Base-by-base conservation (phyloP, 1,140 invertebrate genomes). In the Antheraea mylitta region DNA sequence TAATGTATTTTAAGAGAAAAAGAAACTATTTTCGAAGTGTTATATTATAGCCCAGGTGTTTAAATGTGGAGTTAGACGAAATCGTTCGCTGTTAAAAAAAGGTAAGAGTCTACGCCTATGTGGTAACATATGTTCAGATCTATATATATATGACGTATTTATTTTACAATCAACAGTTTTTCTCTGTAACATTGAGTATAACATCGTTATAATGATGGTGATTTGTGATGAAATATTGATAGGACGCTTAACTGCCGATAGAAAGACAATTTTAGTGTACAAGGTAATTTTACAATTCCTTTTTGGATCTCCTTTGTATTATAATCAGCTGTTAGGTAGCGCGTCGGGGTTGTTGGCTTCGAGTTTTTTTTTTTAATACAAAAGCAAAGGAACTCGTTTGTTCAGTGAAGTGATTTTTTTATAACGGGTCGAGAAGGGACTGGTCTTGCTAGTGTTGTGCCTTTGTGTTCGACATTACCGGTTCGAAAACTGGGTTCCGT, bases 1-100 rank as follows among this genome's bases (percentile, higher is more conserved):
- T 89, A 90, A 91, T 91, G 89, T 86, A 89, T 91, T 86, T 87
- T 80, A 90, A 89, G 82, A 88, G 89, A 88, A 91, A 88, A 91
- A 87, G 86, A 86, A 80, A 90, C 83, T 82, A 87, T 83, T 86
- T 79, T 73, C 82, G 83, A 67, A 91, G 87, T 91, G 89, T 91
- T 79, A 90, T 91, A 82, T 91, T 91, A 91, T 91, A 91, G 89
- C 89, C 86, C 77, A 81, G 82, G 85, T 87, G 85, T 81, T 79
- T 72, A 72, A 58, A 58, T 75, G 76, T 83, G 86, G 87, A 85
- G 89, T 79, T 42, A 77, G 82, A 82, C 82, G 79, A 78, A 71
- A 69, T 75, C 69, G 86, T 85, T 82, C 83, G 85, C 83, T 82
- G 77, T 73, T 75, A 19, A 70, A 78, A 74, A 59, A 89, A 88